Evolutionary conservation across 2,888 invertebrate genomes (phyloP).

Genomic region (Lucinisca nassula): DNA sequence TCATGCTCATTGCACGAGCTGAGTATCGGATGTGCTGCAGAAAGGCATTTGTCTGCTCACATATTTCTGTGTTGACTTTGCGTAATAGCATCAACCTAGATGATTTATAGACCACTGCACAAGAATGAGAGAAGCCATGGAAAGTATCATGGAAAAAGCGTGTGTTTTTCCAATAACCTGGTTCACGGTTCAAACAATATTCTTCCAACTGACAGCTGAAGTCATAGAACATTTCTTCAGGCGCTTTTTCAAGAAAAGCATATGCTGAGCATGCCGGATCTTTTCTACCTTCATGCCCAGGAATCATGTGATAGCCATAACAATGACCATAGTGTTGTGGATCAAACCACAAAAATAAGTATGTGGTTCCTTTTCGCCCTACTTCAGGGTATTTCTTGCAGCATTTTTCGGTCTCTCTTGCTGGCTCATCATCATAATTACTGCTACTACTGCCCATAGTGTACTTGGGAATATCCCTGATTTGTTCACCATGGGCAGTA

Average conservation of each 20-base stretch:
- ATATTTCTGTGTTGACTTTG: not conserved
- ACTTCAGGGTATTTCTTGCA: not conserved
- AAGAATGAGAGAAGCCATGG: conserved; percentile 18
- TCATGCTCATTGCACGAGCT: not conserved
- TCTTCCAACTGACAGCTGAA: conserved; percentile 35
- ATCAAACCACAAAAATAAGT: conserved; percentile 20
- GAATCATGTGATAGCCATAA: conserved; percentile 38
- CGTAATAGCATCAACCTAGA: not conserved
- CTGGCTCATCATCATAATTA: not conserved
- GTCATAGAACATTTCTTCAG: conserved; percentile 30
- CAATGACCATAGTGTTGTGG: conserved; percentile 14
- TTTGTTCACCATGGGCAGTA: not conserved
- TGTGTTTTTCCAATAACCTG: not conserved
- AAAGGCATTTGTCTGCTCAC: not conserved
- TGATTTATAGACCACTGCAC: not conserved
- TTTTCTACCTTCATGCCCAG: conserved; percentile 19
- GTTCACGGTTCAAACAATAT: conserved; percentile 36
- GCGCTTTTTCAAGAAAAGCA: conserved; percentile 6
- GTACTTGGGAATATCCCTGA: not conserved
- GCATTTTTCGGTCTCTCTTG: not conserved
- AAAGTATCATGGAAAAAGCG: conserved; percentile 31
- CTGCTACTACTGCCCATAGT: not conserved
- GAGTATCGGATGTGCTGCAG: not conserved
- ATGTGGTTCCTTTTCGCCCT: not conserved
- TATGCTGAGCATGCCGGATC: conserved; percentile 16